Evolutionary conservation across 2,797 vertebrate genomes (phyloP).

Genomic region (Threskiornis aethiopicus): DNA sequence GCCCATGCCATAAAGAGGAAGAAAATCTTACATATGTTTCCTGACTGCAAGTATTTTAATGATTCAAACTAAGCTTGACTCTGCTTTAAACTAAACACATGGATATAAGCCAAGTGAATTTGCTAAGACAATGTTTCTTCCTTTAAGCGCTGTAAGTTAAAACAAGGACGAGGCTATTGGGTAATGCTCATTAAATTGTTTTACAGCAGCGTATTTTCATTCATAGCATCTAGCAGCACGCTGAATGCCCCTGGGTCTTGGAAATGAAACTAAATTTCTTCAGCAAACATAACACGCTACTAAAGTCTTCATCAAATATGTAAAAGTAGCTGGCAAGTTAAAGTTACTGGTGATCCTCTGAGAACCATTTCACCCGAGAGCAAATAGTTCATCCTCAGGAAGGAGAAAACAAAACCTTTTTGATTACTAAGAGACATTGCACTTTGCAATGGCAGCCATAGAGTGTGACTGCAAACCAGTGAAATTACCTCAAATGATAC

Average conservation of each 20-base stretch:
- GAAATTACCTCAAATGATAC: slow-evolving; percentile 3
- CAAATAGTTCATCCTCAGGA: slow-evolving; percentile 28
- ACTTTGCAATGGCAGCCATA: neutral
- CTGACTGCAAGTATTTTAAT: slow-evolving; percentile 68
- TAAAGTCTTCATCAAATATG: slow-evolving; percentile 38
- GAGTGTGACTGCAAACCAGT: neutral
- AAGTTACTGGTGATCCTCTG: neutral
- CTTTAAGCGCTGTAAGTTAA: slow-evolving; percentile 40
- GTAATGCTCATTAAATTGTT: slow-evolving; percentile 46
- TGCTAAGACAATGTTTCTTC: slow-evolving; percentile 58
- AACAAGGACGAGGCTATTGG: slow-evolving; percentile 31
- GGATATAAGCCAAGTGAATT: slow-evolving; percentile 55
- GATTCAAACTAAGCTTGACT: slow-evolving; percentile 71
- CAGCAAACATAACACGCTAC: slow-evolving; percentile 26
- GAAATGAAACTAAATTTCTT: slow-evolving; percentile 36
- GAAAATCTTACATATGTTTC: slow-evolving; percentile 63
- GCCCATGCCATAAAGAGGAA: slow-evolving; percentile 52
- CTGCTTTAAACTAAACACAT: slow-evolving; percentile 69
- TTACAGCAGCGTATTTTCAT: slow-evolving; percentile 23
- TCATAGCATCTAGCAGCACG: neutral
- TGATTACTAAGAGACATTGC: neutral
- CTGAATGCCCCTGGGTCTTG: neutral
- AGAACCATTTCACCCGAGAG: neutral
- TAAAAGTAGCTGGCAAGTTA: slow-evolving; percentile 13
- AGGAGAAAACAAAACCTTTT: slow-evolving; percentile 16